Evolutionary conservation across 2,888 invertebrate species (phyloP), one percentile per base, ranked within the genome.

Genomic region (Nesidiocoris tenuis): DNA sequence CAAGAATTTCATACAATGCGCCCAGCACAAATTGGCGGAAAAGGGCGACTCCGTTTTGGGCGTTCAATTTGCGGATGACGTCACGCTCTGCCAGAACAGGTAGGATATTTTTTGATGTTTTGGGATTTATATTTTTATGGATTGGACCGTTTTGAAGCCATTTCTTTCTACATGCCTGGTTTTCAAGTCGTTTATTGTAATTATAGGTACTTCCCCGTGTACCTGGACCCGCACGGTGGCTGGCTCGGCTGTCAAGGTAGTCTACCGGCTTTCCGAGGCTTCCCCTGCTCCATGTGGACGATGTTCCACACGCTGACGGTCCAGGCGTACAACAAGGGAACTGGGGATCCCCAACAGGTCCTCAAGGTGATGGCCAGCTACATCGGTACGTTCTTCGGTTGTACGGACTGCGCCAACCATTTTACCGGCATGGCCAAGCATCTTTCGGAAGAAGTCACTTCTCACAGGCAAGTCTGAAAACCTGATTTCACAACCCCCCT

Each of bases 221-320:
- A 79, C 19, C 74, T 71, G 39, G 68, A 68, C 3, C 23, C 70
- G 23, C 79, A 78, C 18, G 65, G 23, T n/a, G 79, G 74, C n/a
- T 98, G 92, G 89, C 84, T 92, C 54, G 91, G 90, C 1, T 99
- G 98, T 82, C 87, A 86, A 80, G 95, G 96, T 9, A 95, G 95
- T 80, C 86, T 88, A 75, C 84, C 89, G 0, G 86, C 87, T 77
- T 89, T 87, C 81, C 87, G 98, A 67, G 96, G 97, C 12, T 98
- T 94, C 83, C 93, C 96, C 0, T 99, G 98, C 84, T 92, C 96
- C 0, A 85, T 99, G 39, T 99, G 99, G 99, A 92, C 90, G 16
- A 84, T 96, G 80, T 99, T 97, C 83, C 99, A 99, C 82, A 92
- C 91, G 55, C 84, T 99, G 75, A 94, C 95, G 0, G 93, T 96